These are phyloP conservation scores for Macrobrachium nipponense DNA, from an alignment of 1,140 invertebrate genomes.

Conservation along the genomic window DNA sequence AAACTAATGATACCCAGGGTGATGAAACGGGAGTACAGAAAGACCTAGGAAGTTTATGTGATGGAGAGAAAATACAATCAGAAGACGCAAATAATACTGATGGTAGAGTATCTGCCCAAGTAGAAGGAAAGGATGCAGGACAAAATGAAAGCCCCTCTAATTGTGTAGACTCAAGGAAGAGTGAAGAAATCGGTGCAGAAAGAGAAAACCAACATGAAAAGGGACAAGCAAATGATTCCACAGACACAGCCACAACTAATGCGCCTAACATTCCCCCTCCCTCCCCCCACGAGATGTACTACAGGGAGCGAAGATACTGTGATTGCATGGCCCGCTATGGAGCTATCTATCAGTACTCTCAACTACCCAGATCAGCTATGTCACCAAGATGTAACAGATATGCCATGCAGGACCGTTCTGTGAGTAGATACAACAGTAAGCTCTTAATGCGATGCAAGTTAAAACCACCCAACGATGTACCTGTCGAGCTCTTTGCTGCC, in stretches of 20 bases:
- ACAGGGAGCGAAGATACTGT: slow-evolving; percentile 12
- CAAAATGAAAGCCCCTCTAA: too few relatives aligned
- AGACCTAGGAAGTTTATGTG: too few relatives aligned
- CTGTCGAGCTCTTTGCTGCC: slow-evolving; percentile 42
- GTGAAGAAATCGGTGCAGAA: too few relatives aligned
- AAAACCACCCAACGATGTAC: slow-evolving; percentile 33
- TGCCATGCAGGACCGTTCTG: neutral
- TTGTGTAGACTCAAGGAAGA: too few relatives aligned
- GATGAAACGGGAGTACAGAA: too few relatives aligned
- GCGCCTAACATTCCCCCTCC: neutral
- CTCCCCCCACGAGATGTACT: neutral
- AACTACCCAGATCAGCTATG: neutral
- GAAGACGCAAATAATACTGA: too few relatives aligned
- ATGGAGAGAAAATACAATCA: too few relatives aligned
- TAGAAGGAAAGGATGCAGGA: too few relatives aligned
- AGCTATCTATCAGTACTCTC: neutral
- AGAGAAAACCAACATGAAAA: neutral
- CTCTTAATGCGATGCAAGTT: slow-evolving; percentile 41
- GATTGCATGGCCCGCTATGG: slow-evolving; percentile 42
- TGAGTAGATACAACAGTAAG: slow-evolving; percentile 35
- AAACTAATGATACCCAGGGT: too few relatives aligned
- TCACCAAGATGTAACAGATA: neutral
- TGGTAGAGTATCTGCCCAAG: too few relatives aligned
- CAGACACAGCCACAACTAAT: neutral
- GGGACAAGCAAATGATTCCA: neutral